phyloP scores from a whole-genome alignment of 2,113 vertebrate species.

The Hepsetus odoe region DNA sequence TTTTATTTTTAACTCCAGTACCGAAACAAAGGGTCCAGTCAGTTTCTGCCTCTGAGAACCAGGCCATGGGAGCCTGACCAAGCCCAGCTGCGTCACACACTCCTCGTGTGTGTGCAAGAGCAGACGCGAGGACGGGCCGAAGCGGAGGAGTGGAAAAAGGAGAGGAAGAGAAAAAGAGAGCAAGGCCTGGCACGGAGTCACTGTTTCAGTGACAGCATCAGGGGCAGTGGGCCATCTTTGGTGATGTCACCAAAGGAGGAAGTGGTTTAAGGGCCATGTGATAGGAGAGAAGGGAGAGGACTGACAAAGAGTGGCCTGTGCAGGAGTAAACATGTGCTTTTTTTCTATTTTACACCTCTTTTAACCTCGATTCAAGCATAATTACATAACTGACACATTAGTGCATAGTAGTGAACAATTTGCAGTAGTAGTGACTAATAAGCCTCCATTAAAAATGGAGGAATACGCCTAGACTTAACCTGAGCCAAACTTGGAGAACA shows the following conservation, averaged over 20 bases:
- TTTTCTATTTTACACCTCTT: not conserved
- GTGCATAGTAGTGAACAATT: not conserved
- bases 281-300: constrained; percentile 8
- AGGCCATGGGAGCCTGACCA: constrained; percentile 81
- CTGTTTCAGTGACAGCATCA: constrained; percentile 54
- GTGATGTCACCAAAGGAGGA: constrained; percentile 53
- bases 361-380: no score
- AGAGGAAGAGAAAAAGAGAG: not conserved
- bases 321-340: constrained; percentile 4
- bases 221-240: constrained; percentile 52
- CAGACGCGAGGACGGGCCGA: constrained; percentile 40
- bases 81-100: constrained; percentile 74
- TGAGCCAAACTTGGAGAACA: not conserved
- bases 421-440: not conserved
- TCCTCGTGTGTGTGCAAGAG: constrained; percentile 56
- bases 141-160: constrained; percentile 51
- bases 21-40: constrained; percentile 81
- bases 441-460: not conserved
- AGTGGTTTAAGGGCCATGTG: constrained; percentile 37
- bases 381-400: not conserved
- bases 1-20: constrained; percentile 79
- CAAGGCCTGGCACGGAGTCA: constrained; percentile 40
- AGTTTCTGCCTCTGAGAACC: constrained; percentile 76
- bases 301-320: constrained; percentile 29
- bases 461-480: not conserved